phyloP scores from a whole-genome alignment of 2,113 vertebrate species.

The Setophaga petechia region DNA sequence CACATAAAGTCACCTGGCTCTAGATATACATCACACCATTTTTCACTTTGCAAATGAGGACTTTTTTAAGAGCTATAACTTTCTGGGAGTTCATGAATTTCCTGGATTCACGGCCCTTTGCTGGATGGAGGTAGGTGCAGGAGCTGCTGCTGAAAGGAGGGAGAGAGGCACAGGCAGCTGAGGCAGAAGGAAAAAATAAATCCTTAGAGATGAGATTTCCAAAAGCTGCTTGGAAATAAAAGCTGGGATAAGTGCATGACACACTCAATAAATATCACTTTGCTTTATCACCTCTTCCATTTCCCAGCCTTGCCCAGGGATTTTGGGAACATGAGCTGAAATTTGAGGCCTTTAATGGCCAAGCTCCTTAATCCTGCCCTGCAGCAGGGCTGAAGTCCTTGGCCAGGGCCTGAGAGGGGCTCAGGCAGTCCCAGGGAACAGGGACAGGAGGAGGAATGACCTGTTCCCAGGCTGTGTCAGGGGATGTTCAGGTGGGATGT shows the following conservation, averaged over 20 bases:
- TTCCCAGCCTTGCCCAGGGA: not conserved
- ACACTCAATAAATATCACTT: slow-evolving; percentile 3
- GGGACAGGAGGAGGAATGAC: too few species aligned
- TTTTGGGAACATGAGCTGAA: not conserved
- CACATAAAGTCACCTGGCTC: slow-evolving; percentile 38
- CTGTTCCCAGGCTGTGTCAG: not conserved
- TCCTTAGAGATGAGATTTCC: slow-evolving; percentile 28
- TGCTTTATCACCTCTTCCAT: not conserved
- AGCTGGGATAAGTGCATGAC: not conserved
- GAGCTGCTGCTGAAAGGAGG: not conserved
- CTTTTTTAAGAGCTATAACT: slow-evolving; percentile 43
- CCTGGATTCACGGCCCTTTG: slow-evolving; percentile 53
- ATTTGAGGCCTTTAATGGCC: not conserved
- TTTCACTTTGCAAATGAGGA: slow-evolving; percentile 37
- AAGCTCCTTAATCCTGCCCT: not conserved
- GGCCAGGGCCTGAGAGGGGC: not conserved
- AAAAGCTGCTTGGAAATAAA: slow-evolving; percentile 15
- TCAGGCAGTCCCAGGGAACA: not conserved
- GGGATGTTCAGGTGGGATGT: not conserved
- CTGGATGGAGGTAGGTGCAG: not conserved
- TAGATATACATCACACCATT: not conserved
- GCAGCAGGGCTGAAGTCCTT: not conserved
- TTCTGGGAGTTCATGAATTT: slow-evolving; percentile 68
- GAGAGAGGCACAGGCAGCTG: not conserved
- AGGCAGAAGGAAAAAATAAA: slow-evolving; percentile 28